A percentile compares a stretch with the other conserved stretches of the same genome.
phyloP scores from a whole-genome alignment of 2,888 invertebrate species.

The Acleris laterana region DNA sequence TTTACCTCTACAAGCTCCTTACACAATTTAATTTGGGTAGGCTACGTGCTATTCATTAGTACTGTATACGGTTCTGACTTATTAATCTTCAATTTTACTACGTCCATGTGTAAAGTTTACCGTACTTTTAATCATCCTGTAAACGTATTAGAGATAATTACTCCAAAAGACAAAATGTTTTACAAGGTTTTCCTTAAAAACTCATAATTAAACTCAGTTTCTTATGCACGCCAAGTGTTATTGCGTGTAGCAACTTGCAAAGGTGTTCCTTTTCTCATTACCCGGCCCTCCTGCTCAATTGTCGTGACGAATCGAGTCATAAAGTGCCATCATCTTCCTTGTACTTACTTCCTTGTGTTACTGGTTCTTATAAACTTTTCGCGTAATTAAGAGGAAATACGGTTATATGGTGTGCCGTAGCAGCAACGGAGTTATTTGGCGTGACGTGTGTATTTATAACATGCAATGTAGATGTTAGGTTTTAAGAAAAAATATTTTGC shows the following conservation, averaged over 20 bases:
- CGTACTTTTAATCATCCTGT: no score
- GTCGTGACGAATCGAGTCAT: constrained; percentile 81
- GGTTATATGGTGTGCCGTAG: constrained; percentile 14
- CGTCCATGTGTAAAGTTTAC: no score
- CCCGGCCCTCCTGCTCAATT: constrained; percentile 68
- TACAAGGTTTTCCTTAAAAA: constrained; percentile 8
- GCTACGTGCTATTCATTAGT: constrained; percentile 29
- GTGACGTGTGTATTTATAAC: constrained; percentile 26
- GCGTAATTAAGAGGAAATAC: constrained; percentile 56
- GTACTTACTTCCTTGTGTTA: constrained; percentile 48
- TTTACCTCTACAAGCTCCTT: constrained; percentile 41
- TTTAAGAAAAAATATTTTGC: neutral
- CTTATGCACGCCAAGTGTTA: constrained; percentile 55
- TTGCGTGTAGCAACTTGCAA: constrained; percentile 50
- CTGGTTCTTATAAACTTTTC: constrained; percentile 51
- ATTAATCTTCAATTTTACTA: neutral
- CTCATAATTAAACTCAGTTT: constrained; percentile 53
- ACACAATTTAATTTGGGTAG: constrained; percentile 31
- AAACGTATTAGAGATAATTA: no score
- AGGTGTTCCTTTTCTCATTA: constrained; percentile 58
- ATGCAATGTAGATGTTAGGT: neutral
- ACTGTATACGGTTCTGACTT: constrained; percentile 18
- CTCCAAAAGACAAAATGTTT: neutral
- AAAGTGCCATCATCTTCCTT: constrained; percentile 69
- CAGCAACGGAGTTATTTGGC: constrained; percentile 24